Evolutionary conservation across 2,888 invertebrate genomes (phyloP).

Genomic region (Brenthis ino): DNA sequence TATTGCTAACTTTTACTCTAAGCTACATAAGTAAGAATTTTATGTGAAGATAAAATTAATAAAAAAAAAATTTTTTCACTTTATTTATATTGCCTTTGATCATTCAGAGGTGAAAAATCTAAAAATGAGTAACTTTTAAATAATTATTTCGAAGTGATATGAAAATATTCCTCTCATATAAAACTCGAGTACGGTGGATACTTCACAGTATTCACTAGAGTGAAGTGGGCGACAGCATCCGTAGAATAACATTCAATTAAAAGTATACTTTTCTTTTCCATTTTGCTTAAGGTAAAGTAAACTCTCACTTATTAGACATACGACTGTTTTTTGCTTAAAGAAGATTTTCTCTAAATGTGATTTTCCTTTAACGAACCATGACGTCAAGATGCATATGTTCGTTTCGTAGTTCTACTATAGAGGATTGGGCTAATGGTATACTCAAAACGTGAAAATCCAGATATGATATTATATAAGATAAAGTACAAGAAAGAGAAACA

Average conservation of each 20-base stretch:
- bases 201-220: conserved; percentile 25
- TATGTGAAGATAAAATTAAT: not conserved
- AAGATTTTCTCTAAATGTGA: conserved; percentile 4
- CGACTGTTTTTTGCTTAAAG: not conserved
- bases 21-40: no score
- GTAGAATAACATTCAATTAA: conserved; percentile 14
- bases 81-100: conserved; percentile 4
- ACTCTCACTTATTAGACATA: not conserved
- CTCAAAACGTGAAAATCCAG: conserved; percentile 16
- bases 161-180: conserved; percentile 18
- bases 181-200: conserved; percentile 15
- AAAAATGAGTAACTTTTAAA: conserved; percentile 14
- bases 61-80: not conserved
- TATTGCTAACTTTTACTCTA: no score
- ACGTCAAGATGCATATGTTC: conserved; percentile 19
- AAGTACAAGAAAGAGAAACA: not conserved
- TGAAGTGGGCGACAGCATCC: conserved; percentile 20
- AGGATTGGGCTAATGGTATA: conserved; percentile 25
- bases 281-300: not conserved
- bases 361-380: conserved; percentile 12
- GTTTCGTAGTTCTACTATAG: conserved; percentile 22
- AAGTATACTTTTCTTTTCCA: conserved; percentile 15
- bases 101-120: conserved; percentile 1
- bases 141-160: conserved; percentile 21
- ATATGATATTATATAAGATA: conserved; percentile 1